Conservation (phyloP, 2,113 vertebrate species). For the Vombatus ursinus region DNA sequence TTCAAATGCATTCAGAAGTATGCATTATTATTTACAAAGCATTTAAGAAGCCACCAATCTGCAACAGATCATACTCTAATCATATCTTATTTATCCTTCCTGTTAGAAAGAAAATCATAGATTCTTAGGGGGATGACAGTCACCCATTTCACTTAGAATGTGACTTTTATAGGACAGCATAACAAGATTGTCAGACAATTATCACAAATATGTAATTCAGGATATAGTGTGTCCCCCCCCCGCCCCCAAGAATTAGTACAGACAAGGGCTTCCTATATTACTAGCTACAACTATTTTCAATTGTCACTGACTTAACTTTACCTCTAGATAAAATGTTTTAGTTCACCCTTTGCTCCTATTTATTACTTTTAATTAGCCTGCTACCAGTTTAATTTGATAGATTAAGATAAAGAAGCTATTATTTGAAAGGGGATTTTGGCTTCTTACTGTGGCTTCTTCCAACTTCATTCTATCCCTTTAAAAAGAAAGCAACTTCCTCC, state of each 20-base stretch:
- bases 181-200: background rate
- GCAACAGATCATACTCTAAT: background rate
- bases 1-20: background rate
- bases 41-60: background rate
- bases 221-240: background rate
- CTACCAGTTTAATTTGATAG: background rate
- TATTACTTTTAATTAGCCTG: background rate
- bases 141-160: conserved; percentile 30
- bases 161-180: conserved; percentile 26
- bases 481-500: background rate
- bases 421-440: background rate
- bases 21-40: conserved; percentile 17
- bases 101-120: background rate
- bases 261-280: background rate
- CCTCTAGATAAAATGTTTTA: background rate
- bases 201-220: conserved; percentile 36
- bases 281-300: background rate
- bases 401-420: background rate
- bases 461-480: background rate
- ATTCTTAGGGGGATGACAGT: background rate
- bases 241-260: background rate
- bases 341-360: background rate
- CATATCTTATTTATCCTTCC: background rate
- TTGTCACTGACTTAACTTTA: background rate
- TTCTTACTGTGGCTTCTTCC: background rate